Base-by-base conservation (phyloP, 2,888 invertebrate species). In the Odiellus spinosus region DNA sequence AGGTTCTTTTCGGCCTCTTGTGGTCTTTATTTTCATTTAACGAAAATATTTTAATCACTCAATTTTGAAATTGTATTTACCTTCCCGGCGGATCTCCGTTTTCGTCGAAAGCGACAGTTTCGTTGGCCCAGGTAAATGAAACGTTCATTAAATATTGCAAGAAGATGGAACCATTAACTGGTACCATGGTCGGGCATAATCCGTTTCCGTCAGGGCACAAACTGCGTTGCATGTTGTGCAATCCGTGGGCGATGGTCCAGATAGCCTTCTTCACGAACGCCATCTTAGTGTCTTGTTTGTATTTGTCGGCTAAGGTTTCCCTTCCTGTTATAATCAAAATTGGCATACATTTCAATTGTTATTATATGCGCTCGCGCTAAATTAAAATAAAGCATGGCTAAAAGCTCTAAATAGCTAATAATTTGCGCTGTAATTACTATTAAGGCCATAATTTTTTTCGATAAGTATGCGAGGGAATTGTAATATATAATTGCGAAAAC, bases 181-280 rank as follows among this genome's bases (percentile, higher is more conserved):
- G 78, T 53, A 74, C 65, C 68, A 82, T 73, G 54, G 74, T 74
- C 10, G 73, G 68, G 63, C 82, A 82, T 35, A 74, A 64, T 15
- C 76, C 73, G 2, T 61, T 56, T 34, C 63, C 62, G 35, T 65
- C 64, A 46, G 61, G 61, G 61, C 81, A 82, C 46, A 76, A 61
- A 51, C 75, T 75, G 56, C 70, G 68, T 53, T 76, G 75, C 78
- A 82, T 78, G 58, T 72, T 72, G 61, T 80, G 76, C 43, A 83
- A 68, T 8, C 78, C 83, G 61, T 77, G 71, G 6, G 81, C 82
- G 65, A 82, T 74, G 3, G 80, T 78, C 66, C 77, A 76, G 55
- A 82, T 75, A 3, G 82, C 79, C 63, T 82, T 82, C 59, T 79
- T 77, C 35, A 83, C 80, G 62, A 82, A 80, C 55, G 78, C 79